Base-by-base conservation (phyloP, 1,140 invertebrate genomes). In the Leptinotarsa lineolata region DNA sequence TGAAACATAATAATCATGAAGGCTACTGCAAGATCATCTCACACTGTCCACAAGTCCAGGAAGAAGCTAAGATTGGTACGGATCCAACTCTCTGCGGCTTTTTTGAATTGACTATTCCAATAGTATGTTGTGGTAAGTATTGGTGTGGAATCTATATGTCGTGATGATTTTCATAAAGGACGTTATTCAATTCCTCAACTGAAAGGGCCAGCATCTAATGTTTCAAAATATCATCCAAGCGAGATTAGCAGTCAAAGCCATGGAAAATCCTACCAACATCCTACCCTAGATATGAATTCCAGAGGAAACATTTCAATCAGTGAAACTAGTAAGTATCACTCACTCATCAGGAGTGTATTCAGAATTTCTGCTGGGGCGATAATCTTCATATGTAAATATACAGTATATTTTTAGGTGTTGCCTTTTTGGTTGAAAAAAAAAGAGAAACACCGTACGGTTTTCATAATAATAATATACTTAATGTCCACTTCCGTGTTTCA, bases 1-100 rank as follows among this genome's bases (percentile, higher is more conserved):
- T 83, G 11, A 70, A 75, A 72, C 59, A 45, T 13, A 82, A 76
- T 21, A 74, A 77, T 58, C 67, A 73, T 58, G n/a, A 20, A 20
- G 82, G 82, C 6, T 65, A 76, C 46, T 83, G 82, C 67, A 78
- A 78, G 66, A 72, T 82, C 63, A 71, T 74, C 15, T 65, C 75
- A 12, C 68, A 81, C 63, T 83, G 82, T 69, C 81, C 81, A 18
- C 45, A 59, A 44, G 79, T 72, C 13, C 74, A 81, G 73, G 79
- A 77, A 70, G 73, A 78, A 59, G 78, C 78, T 4, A 76, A 76
- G 73, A 71, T 65, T 22, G 80, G 81, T 18, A 78, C 81, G 59
- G 67, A 65, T 39, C 76, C 78, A 20, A 82, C 80, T 24, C 69
- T 84, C 46, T 84, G 83, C 66, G 82, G 80, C 12, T 81, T 75